phyloP scores from a whole-genome alignment of 2,797 vertebrate species.

The Siniperca obscura region DNA sequence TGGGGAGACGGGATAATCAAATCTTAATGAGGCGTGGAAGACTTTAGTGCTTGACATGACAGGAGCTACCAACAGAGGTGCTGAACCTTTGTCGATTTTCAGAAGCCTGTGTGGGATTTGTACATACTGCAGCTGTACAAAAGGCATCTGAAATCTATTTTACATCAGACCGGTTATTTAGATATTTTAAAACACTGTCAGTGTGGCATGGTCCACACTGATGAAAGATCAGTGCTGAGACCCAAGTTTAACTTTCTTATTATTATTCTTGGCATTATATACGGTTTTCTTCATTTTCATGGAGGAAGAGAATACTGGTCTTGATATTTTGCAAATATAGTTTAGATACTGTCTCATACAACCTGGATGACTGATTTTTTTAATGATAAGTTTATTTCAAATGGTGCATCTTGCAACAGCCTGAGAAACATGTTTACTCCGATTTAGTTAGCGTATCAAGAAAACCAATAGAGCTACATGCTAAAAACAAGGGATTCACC shows the following conservation, averaged over 20 bases:
- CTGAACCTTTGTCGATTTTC: conserved; percentile 28
- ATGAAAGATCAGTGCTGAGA: background rate
- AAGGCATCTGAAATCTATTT: conserved; percentile 12
- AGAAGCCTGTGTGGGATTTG: conserved; percentile 4
- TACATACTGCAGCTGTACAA: background rate
- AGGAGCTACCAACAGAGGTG: conserved; percentile 27
- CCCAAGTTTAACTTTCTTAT: background rate
- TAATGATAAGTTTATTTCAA: background rate
- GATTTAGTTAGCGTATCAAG: background rate
- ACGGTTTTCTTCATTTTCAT: background rate
- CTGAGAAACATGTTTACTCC: background rate
- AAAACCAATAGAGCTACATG: background rate
- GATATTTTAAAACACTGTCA: background rate
- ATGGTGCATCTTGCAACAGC: background rate
- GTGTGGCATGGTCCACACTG: background rate
- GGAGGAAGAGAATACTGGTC: background rate
- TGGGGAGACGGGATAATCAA: conserved; percentile 75
- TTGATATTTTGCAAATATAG: background rate
- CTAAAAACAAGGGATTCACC: background rate
- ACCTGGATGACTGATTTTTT: too few species aligned
- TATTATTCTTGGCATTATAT: background rate
- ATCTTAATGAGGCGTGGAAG: conserved; percentile 70
- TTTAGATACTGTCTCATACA: too few species aligned
- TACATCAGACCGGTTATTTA: background rate
- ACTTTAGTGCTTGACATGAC: conserved; percentile 50